These are phyloP conservation scores for Petrophora chlorosata DNA, from an alignment of 2,888 invertebrate genomes.

Conservation along the genomic window DNA sequence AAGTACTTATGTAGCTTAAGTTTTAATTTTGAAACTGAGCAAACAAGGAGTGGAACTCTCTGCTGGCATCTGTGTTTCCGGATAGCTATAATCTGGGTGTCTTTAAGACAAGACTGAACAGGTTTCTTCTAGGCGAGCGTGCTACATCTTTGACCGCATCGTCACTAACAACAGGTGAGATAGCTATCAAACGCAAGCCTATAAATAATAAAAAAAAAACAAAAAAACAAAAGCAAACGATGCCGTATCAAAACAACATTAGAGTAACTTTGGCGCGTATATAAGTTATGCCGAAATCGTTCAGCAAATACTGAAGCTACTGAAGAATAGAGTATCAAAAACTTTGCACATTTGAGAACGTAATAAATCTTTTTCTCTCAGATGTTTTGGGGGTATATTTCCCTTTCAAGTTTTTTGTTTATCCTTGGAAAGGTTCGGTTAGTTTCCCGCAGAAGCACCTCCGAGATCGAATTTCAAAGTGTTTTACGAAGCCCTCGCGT, in stretches of 20 bases:
- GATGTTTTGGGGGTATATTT: conserved; percentile 19
- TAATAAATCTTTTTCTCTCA: conserved; percentile 25
- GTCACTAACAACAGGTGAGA: too few relatives aligned
- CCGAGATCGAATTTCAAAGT: conserved; percentile 28
- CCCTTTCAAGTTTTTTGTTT: conserved; percentile 23
- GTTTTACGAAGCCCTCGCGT: conserved; percentile 9
- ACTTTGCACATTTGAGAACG: conserved; percentile 20
- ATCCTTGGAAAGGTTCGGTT: conserved; percentile 15
- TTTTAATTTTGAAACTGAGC: too few relatives aligned
- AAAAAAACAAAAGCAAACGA: too few relatives aligned
- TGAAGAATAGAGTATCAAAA: conserved; percentile 19
- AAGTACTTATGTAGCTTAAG: too few relatives aligned
- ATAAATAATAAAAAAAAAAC: not conserved
- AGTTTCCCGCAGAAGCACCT: conserved; percentile 5
- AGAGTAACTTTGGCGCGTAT: not conserved
- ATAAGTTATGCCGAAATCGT: conserved; percentile 16
- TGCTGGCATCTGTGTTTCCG: too few relatives aligned
- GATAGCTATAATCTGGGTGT: too few relatives aligned
- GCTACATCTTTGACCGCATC: too few relatives aligned
- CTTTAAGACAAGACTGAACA: too few relatives aligned
- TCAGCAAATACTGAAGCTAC: conserved; percentile 16
- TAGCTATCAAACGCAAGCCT: too few relatives aligned
- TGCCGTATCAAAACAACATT: conserved; percentile 6
- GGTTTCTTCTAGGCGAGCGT: too few relatives aligned
- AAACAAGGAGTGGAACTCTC: too few relatives aligned